These are phyloP conservation scores for Mandrillus leucophaeus DNA, from an alignment of 2,113 vertebrate genomes.

Conservation along the genomic window DNA sequence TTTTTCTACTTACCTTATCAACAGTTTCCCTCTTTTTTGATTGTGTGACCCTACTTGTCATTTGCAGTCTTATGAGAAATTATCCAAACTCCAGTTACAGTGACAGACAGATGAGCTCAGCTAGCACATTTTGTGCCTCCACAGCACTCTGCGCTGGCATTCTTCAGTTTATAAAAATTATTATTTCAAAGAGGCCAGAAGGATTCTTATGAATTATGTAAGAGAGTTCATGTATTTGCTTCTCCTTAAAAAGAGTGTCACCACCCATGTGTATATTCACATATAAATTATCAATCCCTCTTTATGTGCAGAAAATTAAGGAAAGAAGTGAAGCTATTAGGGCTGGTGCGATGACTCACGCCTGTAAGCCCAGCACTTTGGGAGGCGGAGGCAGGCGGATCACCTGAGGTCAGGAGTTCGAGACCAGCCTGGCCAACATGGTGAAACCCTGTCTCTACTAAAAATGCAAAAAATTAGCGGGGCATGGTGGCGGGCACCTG, in stretches of 20 bases:
- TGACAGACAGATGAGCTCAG: background rate
- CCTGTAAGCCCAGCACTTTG: no score
- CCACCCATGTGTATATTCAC: background rate
- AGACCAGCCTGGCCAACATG: no score
- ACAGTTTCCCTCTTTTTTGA: background rate
- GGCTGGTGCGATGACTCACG: no score
- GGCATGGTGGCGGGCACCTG: no score
- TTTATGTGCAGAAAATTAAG: background rate
- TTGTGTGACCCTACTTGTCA: background rate
- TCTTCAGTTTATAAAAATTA: background rate
- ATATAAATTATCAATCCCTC: background rate
- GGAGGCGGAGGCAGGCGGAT: no score
- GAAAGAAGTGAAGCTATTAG: background rate
- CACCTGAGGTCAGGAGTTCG: no score
- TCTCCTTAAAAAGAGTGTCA: background rate
- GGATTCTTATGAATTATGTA: background rate
- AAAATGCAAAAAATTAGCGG: no score
- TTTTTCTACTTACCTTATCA: background rate
- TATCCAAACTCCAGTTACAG: background rate
- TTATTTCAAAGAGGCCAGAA: slow-evolving; percentile 15
- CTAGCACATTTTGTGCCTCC: background rate
- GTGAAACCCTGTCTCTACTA: no score
- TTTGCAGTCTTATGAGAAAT: background rate
- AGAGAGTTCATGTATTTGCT: slow-evolving; percentile 15
- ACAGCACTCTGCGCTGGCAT: background rate